Conservation (phyloP, 30 jellyfish, hydroid and myxozoan species). For the Chironex yamaguchii region DNA sequence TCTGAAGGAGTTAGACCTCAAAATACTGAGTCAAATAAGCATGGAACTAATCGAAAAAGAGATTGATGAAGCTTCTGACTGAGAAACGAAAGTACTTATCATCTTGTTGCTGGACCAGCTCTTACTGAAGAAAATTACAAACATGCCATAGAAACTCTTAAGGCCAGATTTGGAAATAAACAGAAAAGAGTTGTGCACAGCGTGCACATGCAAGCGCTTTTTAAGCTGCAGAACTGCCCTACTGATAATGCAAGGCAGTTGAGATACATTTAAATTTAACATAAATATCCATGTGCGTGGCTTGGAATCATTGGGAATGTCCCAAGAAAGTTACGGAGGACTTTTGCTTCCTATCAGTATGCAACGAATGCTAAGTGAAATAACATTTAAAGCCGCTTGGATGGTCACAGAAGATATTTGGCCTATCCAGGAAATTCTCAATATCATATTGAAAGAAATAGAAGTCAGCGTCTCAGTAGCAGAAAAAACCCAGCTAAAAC, state of each 20-base stretch:
- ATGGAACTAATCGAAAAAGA: slow-evolving; percentile 5
- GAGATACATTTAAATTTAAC: slow-evolving; percentile 34
- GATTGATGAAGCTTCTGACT: background rate
- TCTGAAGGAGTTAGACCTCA: background rate
- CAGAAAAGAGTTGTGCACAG: background rate
- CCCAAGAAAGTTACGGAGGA: slow-evolving; percentile 46
- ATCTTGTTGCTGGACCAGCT: background rate
- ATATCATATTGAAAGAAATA: slow-evolving; percentile 18
- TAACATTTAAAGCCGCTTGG: slow-evolving; percentile 31
- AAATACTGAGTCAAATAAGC: background rate
- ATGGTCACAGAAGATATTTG: too few species aligned
- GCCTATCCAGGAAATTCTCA: too few species aligned
- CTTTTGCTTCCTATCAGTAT: slow-evolving; percentile 25
- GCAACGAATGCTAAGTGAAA: slow-evolving; percentile 11
- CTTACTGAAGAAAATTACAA: slow-evolving; percentile 4
- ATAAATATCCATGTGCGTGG: slow-evolving; percentile 49
- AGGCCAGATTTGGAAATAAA: slow-evolving; percentile 1
- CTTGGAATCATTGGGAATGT: slow-evolving; percentile 34
- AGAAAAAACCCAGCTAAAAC: background rate
- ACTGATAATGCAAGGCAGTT: slow-evolving; percentile 7
- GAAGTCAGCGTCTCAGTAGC: slow-evolving; percentile 35
- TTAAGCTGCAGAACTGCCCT: too few species aligned
- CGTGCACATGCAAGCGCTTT: background rate
- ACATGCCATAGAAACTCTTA: slow-evolving; percentile 9
- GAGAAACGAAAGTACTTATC: background rate